phyloP scores from a whole-genome alignment of 2,888 invertebrate species.

The Crepidodera aurea region DNA sequence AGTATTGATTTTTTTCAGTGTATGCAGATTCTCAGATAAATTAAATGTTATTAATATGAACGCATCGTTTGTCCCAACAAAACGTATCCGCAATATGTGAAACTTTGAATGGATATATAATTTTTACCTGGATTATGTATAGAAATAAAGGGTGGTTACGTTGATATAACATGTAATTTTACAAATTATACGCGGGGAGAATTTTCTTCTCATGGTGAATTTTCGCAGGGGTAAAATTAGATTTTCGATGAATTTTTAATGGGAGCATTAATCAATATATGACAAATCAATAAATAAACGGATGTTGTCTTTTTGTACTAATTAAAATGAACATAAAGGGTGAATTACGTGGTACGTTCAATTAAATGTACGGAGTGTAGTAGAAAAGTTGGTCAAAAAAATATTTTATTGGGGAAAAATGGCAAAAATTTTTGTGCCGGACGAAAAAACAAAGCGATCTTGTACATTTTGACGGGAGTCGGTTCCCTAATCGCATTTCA shows the following conservation, averaged over 20 bases:
- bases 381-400: too few relatives aligned
- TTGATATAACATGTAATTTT: constrained; percentile 30
- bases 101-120: constrained; percentile 6
- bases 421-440: too few relatives aligned
- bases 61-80: not conserved
- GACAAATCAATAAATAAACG: constrained; percentile 16
- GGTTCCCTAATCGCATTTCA: too few relatives aligned
- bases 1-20: too few relatives aligned
- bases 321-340: not conserved
- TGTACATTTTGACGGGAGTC: too few relatives aligned
- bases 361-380: too few relatives aligned
- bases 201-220: constrained; percentile 16
- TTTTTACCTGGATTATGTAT: constrained; percentile 12
- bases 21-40: not conserved
- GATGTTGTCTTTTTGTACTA: not conserved
- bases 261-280: constrained; percentile 18
- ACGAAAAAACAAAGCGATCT: too few relatives aligned
- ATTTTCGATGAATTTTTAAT: constrained; percentile 18
- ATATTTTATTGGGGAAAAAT: too few relatives aligned
- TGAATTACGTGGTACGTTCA: not conserved
- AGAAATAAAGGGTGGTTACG: constrained; percentile 16
- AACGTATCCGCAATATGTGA: not conserved
- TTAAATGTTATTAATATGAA: not conserved
- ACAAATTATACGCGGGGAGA: constrained; percentile 28
- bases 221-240: constrained; percentile 27